Conservation (phyloP, 1,140 invertebrate genomes). For the Pogonomyrmex barbatus region DNA sequence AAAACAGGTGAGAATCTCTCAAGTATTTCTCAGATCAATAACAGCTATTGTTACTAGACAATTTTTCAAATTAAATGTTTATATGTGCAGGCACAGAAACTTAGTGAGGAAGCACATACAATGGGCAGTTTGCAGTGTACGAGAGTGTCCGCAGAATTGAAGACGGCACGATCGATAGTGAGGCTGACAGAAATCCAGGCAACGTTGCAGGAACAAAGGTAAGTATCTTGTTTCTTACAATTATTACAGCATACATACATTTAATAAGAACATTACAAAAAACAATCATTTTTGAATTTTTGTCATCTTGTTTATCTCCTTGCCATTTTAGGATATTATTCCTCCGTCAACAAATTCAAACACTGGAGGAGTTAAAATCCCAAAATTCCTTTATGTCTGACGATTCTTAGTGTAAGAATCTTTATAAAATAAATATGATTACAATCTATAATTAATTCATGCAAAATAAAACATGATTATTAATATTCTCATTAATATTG, state of each 20-base stretch:
- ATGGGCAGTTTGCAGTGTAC: constrained; percentile 95
- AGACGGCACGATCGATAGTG: constrained; percentile 97
- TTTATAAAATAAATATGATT: constrained; percentile 86
- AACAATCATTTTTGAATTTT: constrained; percentile 25
- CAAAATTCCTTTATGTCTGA: constrained; percentile 96
- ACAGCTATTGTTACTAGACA: background rate
- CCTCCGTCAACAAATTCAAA: constrained; percentile 95
- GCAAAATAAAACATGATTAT: constrained; percentile 86
- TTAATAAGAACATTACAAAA: constrained; percentile 30
- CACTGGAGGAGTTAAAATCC: constrained; percentile 95
- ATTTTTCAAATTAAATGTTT: constrained; percentile 32
- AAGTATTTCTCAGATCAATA: background rate
- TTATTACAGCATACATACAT: background rate
- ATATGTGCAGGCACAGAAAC: constrained; percentile 91
- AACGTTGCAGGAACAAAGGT: constrained; percentile 98
- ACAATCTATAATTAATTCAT: constrained; percentile 86
- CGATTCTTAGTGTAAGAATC: constrained; percentile 88
- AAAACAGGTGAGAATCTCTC: constrained; percentile 91
- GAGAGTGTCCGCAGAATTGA: constrained; percentile 97
- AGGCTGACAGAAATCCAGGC: constrained; percentile 98
- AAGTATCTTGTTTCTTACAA: constrained; percentile 74
- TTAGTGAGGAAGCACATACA: constrained; percentile 93
- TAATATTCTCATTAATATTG: constrained; percentile 87
- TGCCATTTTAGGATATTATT: constrained; percentile 92
- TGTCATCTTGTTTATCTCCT: constrained; percentile 45